Conservation (phyloP, 1,140 invertebrate species). For the Brachionus rubens region DNA sequence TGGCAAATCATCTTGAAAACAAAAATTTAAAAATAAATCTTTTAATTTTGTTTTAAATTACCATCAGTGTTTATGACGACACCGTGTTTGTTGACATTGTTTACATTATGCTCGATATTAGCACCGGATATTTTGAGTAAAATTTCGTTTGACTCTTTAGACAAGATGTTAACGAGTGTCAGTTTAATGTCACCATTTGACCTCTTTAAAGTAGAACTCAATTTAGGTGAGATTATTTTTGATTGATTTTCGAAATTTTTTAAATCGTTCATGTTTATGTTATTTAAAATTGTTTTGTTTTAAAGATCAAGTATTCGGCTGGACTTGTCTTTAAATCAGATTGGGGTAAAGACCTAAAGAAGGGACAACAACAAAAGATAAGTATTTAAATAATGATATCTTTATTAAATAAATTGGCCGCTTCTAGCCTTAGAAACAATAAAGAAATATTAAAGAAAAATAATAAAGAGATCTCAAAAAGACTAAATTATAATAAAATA, state of each 20-base stretch:
- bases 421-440: too few relatives aligned
- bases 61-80: slow-evolving; percentile 40
- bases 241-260: background rate
- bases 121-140: slow-evolving; percentile 9
- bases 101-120: slow-evolving; percentile 38
- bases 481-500: too few relatives aligned
- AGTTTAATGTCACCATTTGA: slow-evolving; percentile 20
- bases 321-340: too few relatives aligned
- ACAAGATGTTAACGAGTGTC: background rate
- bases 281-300: background rate
- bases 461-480: too few relatives aligned
- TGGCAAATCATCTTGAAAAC: slow-evolving; percentile 26
- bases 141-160: slow-evolving; percentile 13
- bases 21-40: background rate
- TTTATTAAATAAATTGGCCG: too few relatives aligned
- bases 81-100: slow-evolving; percentile 41
- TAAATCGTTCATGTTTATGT: background rate
- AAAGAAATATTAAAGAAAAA: too few relatives aligned
- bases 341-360: too few relatives aligned
- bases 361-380: too few relatives aligned
- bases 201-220: slow-evolving; percentile 25
- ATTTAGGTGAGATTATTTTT: background rate
- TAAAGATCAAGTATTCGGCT: too few relatives aligned
- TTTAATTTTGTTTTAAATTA: background rate
- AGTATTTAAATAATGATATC: too few relatives aligned